A percentile compares a stretch with the other conserved stretches of the same genome.
Conservation (phyloP, 2,888 invertebrate species). For the Smittia sp. region DNA sequence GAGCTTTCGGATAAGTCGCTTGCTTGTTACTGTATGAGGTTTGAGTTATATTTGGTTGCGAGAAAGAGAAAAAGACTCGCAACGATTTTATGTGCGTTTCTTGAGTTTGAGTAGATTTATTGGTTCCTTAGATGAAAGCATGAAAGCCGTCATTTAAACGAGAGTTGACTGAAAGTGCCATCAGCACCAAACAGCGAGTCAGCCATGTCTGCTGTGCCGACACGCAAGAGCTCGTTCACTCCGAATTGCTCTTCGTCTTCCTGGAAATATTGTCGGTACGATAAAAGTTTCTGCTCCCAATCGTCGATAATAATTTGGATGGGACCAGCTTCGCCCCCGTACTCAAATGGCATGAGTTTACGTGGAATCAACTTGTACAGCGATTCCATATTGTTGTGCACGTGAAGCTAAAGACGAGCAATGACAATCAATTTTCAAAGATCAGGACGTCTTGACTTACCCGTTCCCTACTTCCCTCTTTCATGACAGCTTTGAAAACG, state of each 20-base stretch:
- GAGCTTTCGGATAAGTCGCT: too few relatives aligned
- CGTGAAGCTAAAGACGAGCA: constrained; percentile 56
- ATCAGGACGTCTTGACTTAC: constrained; percentile 49
- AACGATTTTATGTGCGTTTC: too few relatives aligned
- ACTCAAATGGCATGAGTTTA: constrained; percentile 56
- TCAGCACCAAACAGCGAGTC: constrained; percentile 50
- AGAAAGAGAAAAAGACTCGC: too few relatives aligned
- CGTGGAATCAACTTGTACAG: constrained; percentile 59
- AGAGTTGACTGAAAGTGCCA: constrained; percentile 50
- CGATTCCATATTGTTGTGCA: constrained; percentile 55
- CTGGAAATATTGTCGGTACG: constrained; percentile 34
- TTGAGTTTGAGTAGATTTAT: too few relatives aligned
- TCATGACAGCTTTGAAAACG: constrained; percentile 57
- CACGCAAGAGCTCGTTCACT: constrained; percentile 14
- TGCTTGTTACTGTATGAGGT: too few relatives aligned
- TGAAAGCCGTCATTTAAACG: too few relatives aligned
- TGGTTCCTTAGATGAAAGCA: too few relatives aligned
- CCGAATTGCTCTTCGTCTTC: constrained; percentile 43
- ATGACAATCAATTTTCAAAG: background rate
- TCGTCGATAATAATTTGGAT: constrained; percentile 44
- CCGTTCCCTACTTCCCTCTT: constrained; percentile 58
- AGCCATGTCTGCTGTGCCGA: constrained; percentile 45
- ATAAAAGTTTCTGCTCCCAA: constrained; percentile 31
- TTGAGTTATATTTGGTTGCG: too few relatives aligned
- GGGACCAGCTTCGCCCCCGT: constrained; percentile 55